phyloP scores from a whole-genome alignment of 2,113 vertebrate genomes.

The Lepisosteus osseus region DNA sequence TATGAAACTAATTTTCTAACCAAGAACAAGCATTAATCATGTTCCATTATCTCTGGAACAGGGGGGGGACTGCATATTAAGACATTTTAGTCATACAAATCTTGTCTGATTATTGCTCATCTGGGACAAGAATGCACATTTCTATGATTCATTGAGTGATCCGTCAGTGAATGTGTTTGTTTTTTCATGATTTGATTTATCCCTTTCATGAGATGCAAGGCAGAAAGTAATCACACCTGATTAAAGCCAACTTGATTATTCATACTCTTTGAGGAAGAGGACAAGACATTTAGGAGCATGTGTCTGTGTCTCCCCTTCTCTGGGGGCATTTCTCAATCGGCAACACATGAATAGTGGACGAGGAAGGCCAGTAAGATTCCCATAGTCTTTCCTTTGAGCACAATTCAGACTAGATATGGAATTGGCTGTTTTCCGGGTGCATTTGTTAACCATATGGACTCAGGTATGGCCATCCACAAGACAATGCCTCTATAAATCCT shows the following conservation, averaged over 20 bases:
- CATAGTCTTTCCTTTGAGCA: too few relatives aligned
- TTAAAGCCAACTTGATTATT: too few relatives aligned
- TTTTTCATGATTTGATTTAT: constrained; percentile 11
- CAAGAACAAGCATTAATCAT: constrained; percentile 20
- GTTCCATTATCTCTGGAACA: background rate
- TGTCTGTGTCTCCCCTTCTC: too few relatives aligned
- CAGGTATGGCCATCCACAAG: constrained; percentile 9
- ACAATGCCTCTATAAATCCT: constrained; percentile 13
- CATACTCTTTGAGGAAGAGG: too few relatives aligned
- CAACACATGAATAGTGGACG: background rate
- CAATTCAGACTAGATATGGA: background rate
- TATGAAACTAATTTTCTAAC: background rate
- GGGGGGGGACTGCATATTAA: constrained; percentile 17
- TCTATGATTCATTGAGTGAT: background rate
- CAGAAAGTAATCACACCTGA: too few relatives aligned
- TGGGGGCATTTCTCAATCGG: background rate
- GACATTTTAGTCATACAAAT: constrained; percentile 30
- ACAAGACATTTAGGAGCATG: too few relatives aligned
- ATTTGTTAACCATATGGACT: constrained; percentile 22
- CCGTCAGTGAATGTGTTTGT: background rate
- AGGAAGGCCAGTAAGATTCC: too few relatives aligned
- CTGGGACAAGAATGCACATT: background rate
- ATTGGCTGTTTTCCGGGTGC: constrained; percentile 13
- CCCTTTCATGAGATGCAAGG: too few relatives aligned
- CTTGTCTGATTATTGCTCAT: constrained; percentile 35